phyloP scores from a whole-genome alignment of 1,140 invertebrate genomes.

The Prorops nasuta region DNA sequence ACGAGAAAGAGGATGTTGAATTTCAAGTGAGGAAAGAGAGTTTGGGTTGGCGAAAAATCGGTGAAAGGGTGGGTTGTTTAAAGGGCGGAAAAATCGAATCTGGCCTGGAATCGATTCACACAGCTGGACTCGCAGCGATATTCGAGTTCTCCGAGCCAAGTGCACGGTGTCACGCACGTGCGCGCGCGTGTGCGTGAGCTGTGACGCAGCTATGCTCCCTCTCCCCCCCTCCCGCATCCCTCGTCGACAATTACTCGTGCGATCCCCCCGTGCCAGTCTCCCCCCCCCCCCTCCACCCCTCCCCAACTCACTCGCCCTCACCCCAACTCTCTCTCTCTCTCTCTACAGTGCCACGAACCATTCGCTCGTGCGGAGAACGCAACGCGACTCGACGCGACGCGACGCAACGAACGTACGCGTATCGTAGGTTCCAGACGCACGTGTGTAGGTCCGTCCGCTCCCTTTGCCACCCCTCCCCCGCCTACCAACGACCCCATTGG shows the following conservation, averaged over 20 bases:
- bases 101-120: no score
- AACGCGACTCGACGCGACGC: not conserved
- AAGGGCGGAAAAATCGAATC: no score
- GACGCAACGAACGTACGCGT: slow-evolving; percentile 34
- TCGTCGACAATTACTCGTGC: slow-evolving; percentile 23
- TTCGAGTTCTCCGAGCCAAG: no score
- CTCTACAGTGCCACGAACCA: slow-evolving; percentile 12
- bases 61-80: no score
- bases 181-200: slow-evolving; percentile 2
- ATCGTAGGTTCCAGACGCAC: slow-evolving; percentile 38
- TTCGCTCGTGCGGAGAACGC: no score
- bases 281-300: slow-evolving; percentile 1
- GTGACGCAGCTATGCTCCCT: slow-evolving; percentile 1
- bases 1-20: no score
- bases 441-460: slow-evolving; percentile 24
- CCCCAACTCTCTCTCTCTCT: slow-evolving; percentile 9
- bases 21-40: no score
- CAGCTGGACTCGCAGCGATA: no score
- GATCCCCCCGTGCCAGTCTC: slow-evolving; percentile 17
- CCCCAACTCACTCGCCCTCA: slow-evolving; percentile 14
- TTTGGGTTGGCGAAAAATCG: no score
- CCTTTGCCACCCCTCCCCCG: slow-evolving; percentile 6
- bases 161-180: slow-evolving; percentile 2
- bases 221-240: not conserved
- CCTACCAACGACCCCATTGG: not conserved